Percentiles rank a stretch among this genome's conserved stretches.
Evolutionary conservation across 2,888 invertebrate genomes (phyloP).

Genomic region (Lysandra coridon): DNA sequence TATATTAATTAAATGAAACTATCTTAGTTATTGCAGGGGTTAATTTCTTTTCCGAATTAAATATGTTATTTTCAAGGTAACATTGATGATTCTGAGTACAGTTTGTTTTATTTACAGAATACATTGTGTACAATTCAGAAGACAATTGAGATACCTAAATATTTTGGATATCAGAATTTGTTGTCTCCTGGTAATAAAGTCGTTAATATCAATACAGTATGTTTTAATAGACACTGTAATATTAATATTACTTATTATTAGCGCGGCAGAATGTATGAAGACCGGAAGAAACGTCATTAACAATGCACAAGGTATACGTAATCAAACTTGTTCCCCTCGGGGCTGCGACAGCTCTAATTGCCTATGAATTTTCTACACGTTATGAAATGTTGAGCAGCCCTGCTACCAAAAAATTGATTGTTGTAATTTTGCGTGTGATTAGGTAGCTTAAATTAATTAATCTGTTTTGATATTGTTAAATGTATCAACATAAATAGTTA

Average conservation of each 20-base stretch:
- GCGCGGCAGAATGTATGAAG: slow-evolving; percentile 17
- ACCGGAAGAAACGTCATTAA: slow-evolving; percentile 27
- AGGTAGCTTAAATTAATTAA: background rate
- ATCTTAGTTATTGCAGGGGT: no score
- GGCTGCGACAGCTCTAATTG: slow-evolving; percentile 35
- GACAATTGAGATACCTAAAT: no score
- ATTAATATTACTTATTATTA: slow-evolving; percentile 6
- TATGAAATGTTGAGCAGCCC: slow-evolving; percentile 28
- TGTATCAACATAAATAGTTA: background rate
- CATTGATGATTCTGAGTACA: no score
- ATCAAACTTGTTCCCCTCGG: slow-evolving; percentile 36
- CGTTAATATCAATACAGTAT: background rate
- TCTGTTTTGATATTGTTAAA: background rate
- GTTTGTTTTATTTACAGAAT: no score
- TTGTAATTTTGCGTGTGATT: background rate
- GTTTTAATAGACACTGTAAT: background rate
- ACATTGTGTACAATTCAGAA: no score
- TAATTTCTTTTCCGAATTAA: no score
- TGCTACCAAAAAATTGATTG: slow-evolving; percentile 26
- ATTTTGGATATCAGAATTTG: no score
- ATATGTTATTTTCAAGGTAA: no score
- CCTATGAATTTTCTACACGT: slow-evolving; percentile 30
- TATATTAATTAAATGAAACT: background rate
- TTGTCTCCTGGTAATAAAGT: background rate
- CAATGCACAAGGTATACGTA: slow-evolving; percentile 34